Evolutionary conservation across 2,888 invertebrate species (phyloP).

Genomic region (Stenolophus ochropezus): DNA sequence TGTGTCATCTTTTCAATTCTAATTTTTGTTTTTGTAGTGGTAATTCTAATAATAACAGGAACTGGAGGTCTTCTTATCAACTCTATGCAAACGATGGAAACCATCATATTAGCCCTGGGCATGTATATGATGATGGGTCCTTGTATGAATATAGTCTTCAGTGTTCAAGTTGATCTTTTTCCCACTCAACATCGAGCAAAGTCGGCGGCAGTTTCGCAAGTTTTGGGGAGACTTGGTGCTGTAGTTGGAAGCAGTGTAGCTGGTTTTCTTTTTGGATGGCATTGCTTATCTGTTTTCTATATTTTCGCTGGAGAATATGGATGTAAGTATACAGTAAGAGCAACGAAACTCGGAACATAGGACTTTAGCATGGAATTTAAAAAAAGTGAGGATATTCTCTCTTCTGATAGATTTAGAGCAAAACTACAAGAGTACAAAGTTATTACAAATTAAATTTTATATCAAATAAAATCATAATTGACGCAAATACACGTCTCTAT

Average conservation of each 20-base stretch:
- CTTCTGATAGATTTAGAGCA: too few species aligned
- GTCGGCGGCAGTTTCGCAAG: constrained; percentile 75
- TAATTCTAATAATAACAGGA: neutral
- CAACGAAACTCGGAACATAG: too few species aligned
- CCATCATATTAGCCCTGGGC: constrained; percentile 60
- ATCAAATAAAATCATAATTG: too few species aligned
- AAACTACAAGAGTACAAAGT: too few species aligned
- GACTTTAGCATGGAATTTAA: too few species aligned
- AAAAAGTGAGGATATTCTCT: too few species aligned
- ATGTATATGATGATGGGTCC: constrained; percentile 69
- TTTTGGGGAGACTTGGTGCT: constrained; percentile 75
- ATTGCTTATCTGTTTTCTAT: constrained; percentile 73
- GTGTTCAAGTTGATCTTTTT: constrained; percentile 71
- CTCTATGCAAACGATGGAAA: constrained; percentile 5
- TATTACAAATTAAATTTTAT: too few species aligned
- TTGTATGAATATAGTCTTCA: constrained; percentile 69
- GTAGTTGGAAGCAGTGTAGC: constrained; percentile 73
- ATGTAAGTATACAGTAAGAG: too few species aligned
- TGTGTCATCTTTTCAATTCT: too few species aligned
- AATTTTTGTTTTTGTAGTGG: constrained; percentile 31
- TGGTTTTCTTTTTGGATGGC: constrained; percentile 72
- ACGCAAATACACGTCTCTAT: too few species aligned
- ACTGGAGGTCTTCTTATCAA: neutral
- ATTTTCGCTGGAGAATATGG: constrained; percentile 68
- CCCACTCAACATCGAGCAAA: constrained; percentile 73